Evolutionary conservation across 2,888 invertebrate genomes (phyloP), one percentile per base, ranked within the genome.

Genomic region (Tineola bisselliella): DNA sequence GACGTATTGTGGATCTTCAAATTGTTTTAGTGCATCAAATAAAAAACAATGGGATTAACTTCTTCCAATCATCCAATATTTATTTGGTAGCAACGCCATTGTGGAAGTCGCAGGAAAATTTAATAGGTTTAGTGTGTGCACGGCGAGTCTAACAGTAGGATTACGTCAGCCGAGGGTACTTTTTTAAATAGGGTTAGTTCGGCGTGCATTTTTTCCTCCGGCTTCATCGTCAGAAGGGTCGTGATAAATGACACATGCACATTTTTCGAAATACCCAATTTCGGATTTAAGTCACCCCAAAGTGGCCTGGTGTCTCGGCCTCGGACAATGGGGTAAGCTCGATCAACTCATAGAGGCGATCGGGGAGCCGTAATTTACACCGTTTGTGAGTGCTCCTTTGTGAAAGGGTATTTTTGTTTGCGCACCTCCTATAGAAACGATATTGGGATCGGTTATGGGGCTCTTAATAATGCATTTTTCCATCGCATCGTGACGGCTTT

Each of bases 171-270:
- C 68, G 73, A 71, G 79, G 83, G 80, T 78, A 81, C 78, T 84
- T 87, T 87, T 87, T 87, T 84, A 84, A 86, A 86, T 83, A 84
- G 86, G 86, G 86, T 58, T 58, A 58, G 58, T 15, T 54, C 54
- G 33, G 58, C 58, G 31, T 61, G 61, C 61, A 61, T 61, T 61
- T 61, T 61, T 61, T 61, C 61, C 61, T 57, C 61, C 25, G 54
- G 54, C 54, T 54, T 17, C 58, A 58, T 33, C 54, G 62, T 62
- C 58, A 58, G 58, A 33, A 80, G 86, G 84, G 83, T 81, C 74
- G 84, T 88, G 87, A 88, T 88, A 87, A 88, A 88, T 88, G 88
- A 88, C 87, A 88, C 88, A 88, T 88, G 88, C 87, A 86, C 86
- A 86, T 87, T 86, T 84, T 84, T 84, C 86, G 83, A 88, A 88